Evolutionary conservation across 2,888 invertebrate genomes (phyloP).

Genomic region (Cyclophora albipunctata): DNA sequence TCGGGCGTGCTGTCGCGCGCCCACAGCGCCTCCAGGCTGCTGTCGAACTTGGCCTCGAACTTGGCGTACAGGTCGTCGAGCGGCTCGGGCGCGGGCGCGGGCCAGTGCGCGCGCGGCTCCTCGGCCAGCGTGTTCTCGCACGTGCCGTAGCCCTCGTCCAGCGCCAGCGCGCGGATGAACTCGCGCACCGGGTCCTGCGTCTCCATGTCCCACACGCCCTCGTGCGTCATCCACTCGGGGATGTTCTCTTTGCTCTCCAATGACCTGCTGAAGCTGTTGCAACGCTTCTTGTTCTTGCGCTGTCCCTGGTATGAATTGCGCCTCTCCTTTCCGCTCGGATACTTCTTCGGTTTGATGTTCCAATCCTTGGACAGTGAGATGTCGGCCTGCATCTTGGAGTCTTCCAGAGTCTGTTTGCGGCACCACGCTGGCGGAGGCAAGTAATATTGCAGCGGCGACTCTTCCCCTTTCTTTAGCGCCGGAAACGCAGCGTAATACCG

Average conservation of each 20-base stretch:
- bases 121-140: constrained; percentile 67
- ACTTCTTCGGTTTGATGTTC: constrained; percentile 52
- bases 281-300: constrained; percentile 53
- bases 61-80: constrained; percentile 73
- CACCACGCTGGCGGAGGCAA: constrained; percentile 67
- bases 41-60: constrained; percentile 80
- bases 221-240: constrained; percentile 74
- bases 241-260: constrained; percentile 62
- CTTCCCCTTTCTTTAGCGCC: constrained; percentile 74
- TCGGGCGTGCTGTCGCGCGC: constrained; percentile 68
- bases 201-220: constrained; percentile 71
- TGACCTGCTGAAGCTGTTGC: constrained; percentile 59
- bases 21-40: constrained; percentile 81
- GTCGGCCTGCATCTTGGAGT: constrained; percentile 62
- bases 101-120: constrained; percentile 45
- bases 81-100: constrained; percentile 43
- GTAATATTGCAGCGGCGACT: constrained; percentile 60
- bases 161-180: constrained; percentile 62
- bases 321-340: constrained; percentile 54
- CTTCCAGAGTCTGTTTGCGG: constrained; percentile 37
- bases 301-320: constrained; percentile 62
- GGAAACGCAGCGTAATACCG: constrained; percentile 87
- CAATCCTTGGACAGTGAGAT: constrained; percentile 51
- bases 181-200: constrained; percentile 66
- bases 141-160: constrained; percentile 71